Base-by-base conservation (phyloP, 1,140 invertebrate genomes). In the Drosophila kohkoa region DNA sequence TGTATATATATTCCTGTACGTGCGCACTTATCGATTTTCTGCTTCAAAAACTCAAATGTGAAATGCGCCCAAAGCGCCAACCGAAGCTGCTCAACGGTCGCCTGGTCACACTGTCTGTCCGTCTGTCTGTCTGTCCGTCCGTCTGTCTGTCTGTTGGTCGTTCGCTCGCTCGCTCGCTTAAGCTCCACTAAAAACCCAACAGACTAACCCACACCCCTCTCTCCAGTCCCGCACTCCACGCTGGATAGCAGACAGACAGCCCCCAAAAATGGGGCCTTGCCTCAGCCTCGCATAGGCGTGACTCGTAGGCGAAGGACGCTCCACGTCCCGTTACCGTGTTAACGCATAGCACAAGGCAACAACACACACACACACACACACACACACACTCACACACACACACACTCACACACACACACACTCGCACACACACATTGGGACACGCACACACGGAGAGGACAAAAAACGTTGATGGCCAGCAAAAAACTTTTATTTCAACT, bases 1-100 rank as follows among this genome's bases (percentile, higher is more conserved):
- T 58, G 10, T 70, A 48, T 63, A 57, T 68, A 70, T 69, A 62
- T 70, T 75, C 59, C 28, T 77, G 71, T 65, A 75, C 60, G 59
- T 69, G 60, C 54, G 60, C 65, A 57, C 35, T 70, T 75, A 75
- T 75, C 72, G 72, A 70, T 75, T 75, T 75, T 75, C 72, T 69
- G 72, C 67, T 75, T 64, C 66, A 70, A 43, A 67, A 67, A 67
- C 64, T 55, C 57, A 43, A 46, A 54, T 64, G 35, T 60, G 48
- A 65, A 75, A 75, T 65, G 46, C 73, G 68, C 73, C 73, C 68
- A 71, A 71, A 65, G 73, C 73, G 67, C 3, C 57, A 32, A 69
- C 52, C 52, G 49, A 8, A 41, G 70, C 30, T 35, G 41, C 30
- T 54, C 43, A 35, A 5, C 15, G 43, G 7, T 57, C 32, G 45